Conservation (phyloP, 2,113 vertebrate species). For the Rhinopithecus roxellana region DNA sequence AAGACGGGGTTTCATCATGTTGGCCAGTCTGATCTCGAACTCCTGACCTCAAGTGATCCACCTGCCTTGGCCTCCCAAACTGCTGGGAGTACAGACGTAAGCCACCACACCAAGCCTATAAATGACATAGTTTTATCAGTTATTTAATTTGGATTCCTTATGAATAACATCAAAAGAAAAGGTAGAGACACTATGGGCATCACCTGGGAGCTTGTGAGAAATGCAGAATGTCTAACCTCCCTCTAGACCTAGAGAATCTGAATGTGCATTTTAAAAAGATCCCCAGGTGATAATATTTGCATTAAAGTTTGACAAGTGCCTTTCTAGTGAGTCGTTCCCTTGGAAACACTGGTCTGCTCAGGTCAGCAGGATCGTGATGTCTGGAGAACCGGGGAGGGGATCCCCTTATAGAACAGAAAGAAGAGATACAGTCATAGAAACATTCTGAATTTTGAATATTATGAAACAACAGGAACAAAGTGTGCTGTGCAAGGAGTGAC, state of each 20-base stretch:
- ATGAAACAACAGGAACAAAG: slow-evolving; percentile 20
- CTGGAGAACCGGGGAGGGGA: not conserved
- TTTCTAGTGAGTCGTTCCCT: not conserved
- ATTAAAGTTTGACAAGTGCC: not conserved
- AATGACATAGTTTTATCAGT: not conserved
- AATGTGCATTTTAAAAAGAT: not conserved
- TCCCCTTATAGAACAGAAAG: not conserved
- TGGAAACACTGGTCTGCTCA: not conserved
- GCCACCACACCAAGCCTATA: not conserved
- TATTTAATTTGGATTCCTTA: not conserved
- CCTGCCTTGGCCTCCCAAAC: too few relatives aligned
- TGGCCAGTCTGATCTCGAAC: too few relatives aligned
- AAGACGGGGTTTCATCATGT: too few relatives aligned
- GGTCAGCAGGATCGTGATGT: not conserved
- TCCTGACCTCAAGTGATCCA: too few relatives aligned
- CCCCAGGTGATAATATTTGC: not conserved
- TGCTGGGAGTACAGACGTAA: too few relatives aligned
- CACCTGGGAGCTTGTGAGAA: not conserved
- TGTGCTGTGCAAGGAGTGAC: not conserved
- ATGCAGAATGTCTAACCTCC: not conserved
- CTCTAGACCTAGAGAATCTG: not conserved
- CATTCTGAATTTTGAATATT: slow-evolving; percentile 23
- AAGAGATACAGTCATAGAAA: not conserved
- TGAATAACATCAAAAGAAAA: not conserved
- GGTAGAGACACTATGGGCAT: not conserved